Percentiles rank a stretch among this genome's conserved stretches.
phyloP scores from a whole-genome alignment of 2,888 invertebrate species.

The Campoplex capitator region DNA sequence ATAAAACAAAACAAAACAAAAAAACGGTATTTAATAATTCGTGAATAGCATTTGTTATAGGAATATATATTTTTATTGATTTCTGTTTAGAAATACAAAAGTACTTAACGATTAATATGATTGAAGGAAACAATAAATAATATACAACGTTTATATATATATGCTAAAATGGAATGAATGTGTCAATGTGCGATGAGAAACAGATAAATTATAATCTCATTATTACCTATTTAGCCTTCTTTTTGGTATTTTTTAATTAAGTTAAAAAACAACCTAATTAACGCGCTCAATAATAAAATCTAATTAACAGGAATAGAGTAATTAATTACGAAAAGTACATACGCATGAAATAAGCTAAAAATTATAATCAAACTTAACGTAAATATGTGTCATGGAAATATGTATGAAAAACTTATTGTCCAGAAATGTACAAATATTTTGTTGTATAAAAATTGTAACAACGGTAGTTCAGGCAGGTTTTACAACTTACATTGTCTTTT shows the following conservation, averaged over 20 bases:
- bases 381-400: not conserved
- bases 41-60: not conserved
- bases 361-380: conserved; percentile 29
- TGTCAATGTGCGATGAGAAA: conserved; percentile 17
- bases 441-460: not conserved
- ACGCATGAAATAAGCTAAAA: not conserved
- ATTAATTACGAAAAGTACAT: not conserved
- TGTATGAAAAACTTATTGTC: not conserved
- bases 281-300: not conserved
- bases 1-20: not conserved
- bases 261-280: not conserved
- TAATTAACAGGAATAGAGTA: not conserved
- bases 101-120: conserved; percentile 35
- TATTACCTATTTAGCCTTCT: conserved; percentile 16
- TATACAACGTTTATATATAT: conserved; percentile 23
- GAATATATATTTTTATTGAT: conserved; percentile 28
- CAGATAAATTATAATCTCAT: not conserved
- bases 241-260: conserved; percentile 16
- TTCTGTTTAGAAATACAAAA: conserved; percentile 38
- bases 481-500: not conserved
- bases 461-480: too few species aligned
- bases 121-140: conserved; percentile 45
- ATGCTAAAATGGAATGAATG: conserved; percentile 22
- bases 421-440: not conserved
- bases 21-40: not conserved